These are phyloP conservation scores for Astur gentilis DNA, from an alignment of 2,113 vertebrate species.

Conservation along the genomic window DNA sequence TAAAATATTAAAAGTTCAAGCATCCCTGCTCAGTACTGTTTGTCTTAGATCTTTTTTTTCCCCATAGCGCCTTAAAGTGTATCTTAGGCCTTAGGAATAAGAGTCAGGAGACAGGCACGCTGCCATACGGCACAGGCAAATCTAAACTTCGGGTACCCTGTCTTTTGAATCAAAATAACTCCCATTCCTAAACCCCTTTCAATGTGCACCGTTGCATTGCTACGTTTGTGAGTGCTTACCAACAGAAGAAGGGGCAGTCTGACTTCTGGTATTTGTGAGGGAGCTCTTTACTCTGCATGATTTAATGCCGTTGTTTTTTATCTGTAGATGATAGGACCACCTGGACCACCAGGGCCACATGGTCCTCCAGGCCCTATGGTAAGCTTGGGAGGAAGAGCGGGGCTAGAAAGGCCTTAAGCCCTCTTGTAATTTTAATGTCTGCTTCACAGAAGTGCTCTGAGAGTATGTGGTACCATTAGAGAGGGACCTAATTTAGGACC, in stretches of 20 bases:
- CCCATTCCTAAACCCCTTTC: not conserved
- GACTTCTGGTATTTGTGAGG: slow-evolving; percentile 15
- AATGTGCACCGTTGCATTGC: not conserved
- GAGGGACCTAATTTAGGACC: not conserved
- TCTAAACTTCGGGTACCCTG: not conserved
- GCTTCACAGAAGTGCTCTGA: not conserved
- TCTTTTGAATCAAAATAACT: not conserved
- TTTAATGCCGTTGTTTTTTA: slow-evolving; percentile 32
- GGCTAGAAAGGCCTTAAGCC: not conserved
- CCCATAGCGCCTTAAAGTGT: not conserved
- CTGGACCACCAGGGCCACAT: slow-evolving; percentile 89
- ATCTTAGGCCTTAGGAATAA: not conserved
- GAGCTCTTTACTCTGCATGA: not conserved
- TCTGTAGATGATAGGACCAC: slow-evolving; percentile 86
- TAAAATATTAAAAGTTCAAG: not conserved
- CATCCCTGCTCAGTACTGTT: not conserved
- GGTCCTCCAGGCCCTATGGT: slow-evolving; percentile 97
- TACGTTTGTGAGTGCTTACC: not conserved
- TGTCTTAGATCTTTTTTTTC: not conserved
- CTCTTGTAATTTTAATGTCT: not conserved
- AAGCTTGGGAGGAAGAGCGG: slow-evolving; percentile 48
- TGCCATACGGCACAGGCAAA: not conserved
- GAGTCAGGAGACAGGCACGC: not conserved
- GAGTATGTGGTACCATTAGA: not conserved
- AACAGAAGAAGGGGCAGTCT: not conserved